Evolutionary conservation across 1,140 invertebrate genomes (phyloP), one percentile per base, ranked within the genome.

Genomic region (Meloidogyne exigua): DNA sequence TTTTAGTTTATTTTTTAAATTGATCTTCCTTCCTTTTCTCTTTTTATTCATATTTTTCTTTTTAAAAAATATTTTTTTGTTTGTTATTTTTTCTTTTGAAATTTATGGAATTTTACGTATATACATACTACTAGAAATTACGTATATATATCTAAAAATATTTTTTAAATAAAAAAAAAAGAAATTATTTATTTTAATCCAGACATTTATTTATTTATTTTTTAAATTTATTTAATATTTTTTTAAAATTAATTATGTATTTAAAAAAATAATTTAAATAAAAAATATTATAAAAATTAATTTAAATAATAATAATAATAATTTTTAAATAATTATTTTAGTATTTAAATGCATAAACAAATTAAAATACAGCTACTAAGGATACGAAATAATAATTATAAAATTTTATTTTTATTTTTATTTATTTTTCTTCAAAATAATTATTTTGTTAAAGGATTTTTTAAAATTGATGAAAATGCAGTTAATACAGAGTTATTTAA

Each of bases 391-490:
- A 57, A 57, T 57, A 57, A 2, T 64, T 1, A 2, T 64, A 11
- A 63, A 21, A 25, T 23, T 23, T 26, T 74, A 69, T n/a, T 32
- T 44, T 36, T 74, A 12, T 39, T 21, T 18, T 13, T 10, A 23
- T 10, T 71, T 25, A 18, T 74, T 42, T 42, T 62, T 18, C 18
- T 26, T 71, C 69, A 32, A 32, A 71, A 57, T 36, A 39, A 18
- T n/a, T n/a, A n/a, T 44, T 64, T 36, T n/a, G 21, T 13, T 18
- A 9, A 32, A 21, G 75, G 74, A 32, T 76, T 76, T 21, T 42
- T 76, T 25, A 76, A 76, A 42, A 39, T 49, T 21, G 75, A 76
- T 12, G 57, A 76, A 25, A 70, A 75, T 18, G 66, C 74, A 44
- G 71, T 5, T 25, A 44, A 13, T 69, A 23, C 12, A 21, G 74